These are phyloP conservation scores for Trematomus loennbergii DNA, from an alignment of 2,113 vertebrate genomes.

Conservation along the genomic window DNA sequence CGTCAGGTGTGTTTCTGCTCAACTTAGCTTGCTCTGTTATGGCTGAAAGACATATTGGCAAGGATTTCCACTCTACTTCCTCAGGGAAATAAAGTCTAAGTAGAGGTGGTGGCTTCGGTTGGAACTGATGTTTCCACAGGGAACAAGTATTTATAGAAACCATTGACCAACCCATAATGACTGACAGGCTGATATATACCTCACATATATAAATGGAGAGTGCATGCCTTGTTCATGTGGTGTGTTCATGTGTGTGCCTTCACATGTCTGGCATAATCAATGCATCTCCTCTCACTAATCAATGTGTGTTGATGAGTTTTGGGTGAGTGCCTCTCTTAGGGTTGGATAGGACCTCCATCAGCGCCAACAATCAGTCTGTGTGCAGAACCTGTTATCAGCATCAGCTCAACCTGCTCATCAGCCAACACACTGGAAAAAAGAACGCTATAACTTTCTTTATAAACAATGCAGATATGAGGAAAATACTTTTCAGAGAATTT, in stretches of 20 bases:
- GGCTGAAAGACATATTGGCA: neutral
- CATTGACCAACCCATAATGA: slow-evolving; percentile 18
- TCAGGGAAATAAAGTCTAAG: neutral
- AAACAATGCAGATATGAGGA: neutral
- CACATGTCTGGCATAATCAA: neutral
- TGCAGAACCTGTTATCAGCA: slow-evolving; percentile 21
- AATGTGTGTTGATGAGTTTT: slow-evolving; percentile 43
- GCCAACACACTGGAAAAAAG: neutral
- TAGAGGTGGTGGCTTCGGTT: neutral
- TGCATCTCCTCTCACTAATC: slow-evolving; percentile 35
- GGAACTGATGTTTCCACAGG: slow-evolving; percentile 3
- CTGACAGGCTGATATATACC: slow-evolving; percentile 20
- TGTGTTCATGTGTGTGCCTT: neutral
- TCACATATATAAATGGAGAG: neutral
- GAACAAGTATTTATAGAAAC: slow-evolving; percentile 8
- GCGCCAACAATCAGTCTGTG: neutral
- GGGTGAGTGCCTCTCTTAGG: slow-evolving; percentile 25
- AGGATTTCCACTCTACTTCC: slow-evolving; percentile 2
- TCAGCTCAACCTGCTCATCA: neutral
- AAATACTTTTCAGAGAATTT: neutral
- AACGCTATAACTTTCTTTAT: neutral
- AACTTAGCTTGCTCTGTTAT: neutral
- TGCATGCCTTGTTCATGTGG: neutral
- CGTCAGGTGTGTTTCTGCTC: neutral
- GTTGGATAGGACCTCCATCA: neutral